Evolutionary conservation across 1,140 invertebrate species (phyloP).

Genomic region (Drosophila aff.): DNA sequence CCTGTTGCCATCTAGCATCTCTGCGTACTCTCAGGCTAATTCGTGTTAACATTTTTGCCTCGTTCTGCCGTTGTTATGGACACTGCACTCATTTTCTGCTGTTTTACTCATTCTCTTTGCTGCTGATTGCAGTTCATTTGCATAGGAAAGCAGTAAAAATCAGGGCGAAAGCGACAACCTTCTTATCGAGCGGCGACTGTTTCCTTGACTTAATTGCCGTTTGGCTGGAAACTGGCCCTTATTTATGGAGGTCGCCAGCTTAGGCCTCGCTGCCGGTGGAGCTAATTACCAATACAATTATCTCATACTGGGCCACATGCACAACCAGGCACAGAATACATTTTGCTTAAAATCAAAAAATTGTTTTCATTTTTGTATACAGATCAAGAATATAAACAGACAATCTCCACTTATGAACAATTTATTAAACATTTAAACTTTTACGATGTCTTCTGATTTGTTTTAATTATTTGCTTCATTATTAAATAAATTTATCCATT

Average conservation of each 20-base stretch:
- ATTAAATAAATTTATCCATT: background rate
- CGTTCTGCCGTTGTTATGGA: conserved; percentile 39
- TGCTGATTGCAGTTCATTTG: conserved; percentile 62
- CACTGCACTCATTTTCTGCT: conserved; percentile 11
- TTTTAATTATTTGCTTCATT: too few species aligned
- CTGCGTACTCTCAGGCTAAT: conserved; percentile 70
- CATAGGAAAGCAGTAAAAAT: conserved; percentile 42
- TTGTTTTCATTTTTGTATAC: background rate
- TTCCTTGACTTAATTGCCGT: conserved; percentile 67
- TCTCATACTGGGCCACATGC: conserved; percentile 20
- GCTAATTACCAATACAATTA: conserved; percentile 68
- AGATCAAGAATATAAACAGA: background rate
- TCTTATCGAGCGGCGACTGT: conserved; percentile 66
- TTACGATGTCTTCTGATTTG: too few species aligned
- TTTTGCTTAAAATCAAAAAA: background rate
- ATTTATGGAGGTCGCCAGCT: conserved; percentile 57
- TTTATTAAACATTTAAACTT: too few species aligned
- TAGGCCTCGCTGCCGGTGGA: conserved; percentile 40
- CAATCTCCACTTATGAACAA: background rate
- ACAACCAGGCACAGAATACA: background rate
- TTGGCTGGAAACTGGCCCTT: conserved; percentile 35
- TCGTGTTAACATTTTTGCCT: conserved; percentile 67
- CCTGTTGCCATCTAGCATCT: conserved; percentile 63
- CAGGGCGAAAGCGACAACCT: conserved; percentile 33
- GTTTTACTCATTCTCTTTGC: conserved; percentile 7